phyloP scores from a whole-genome alignment of 2,888 invertebrate species.

The Thera britannica region DNA sequence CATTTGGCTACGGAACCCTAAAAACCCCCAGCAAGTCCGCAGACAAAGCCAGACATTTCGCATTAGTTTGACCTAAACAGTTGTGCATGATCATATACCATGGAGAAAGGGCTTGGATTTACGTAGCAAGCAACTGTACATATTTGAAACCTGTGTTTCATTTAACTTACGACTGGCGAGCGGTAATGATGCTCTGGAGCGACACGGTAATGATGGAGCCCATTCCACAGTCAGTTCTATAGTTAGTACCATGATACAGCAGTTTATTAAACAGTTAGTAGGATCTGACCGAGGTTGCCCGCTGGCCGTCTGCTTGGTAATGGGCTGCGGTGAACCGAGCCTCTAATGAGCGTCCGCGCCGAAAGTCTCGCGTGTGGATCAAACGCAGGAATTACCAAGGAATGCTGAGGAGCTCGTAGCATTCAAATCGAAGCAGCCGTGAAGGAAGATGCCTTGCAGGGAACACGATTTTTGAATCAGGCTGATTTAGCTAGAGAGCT shows the following conservation, averaged over 20 bases:
- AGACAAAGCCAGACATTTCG: no score
- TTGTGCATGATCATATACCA: no score
- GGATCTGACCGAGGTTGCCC: constrained; percentile 6
- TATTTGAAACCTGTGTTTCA: constrained; percentile 5
- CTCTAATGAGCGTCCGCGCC: constrained; percentile 20
- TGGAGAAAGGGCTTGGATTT: no score
- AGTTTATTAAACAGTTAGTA: constrained; percentile 1
- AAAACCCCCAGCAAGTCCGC: no score
- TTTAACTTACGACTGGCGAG: constrained; percentile 7
- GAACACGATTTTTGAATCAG: constrained; percentile 1
- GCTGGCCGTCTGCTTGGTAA: constrained; percentile 15
- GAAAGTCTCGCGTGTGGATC: constrained; percentile 27
- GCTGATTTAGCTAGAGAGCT: not conserved
- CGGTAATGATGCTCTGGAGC: constrained; percentile 17
- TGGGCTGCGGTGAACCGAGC: constrained; percentile 13
- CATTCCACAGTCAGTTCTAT: not conserved
- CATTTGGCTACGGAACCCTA: no score
- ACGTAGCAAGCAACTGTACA: constrained; percentile 4
- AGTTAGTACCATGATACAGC: not conserved
- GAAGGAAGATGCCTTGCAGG: not conserved
- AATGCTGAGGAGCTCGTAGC: constrained; percentile 12
- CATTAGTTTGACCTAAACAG: no score
- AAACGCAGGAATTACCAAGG: constrained; percentile 17
- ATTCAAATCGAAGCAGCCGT: constrained; percentile 5
- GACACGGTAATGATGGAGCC: constrained; percentile 12